These are phyloP conservation scores for Odontomachus brunneus DNA, from an alignment of 1,140 invertebrate species.

Conservation along the genomic window DNA sequence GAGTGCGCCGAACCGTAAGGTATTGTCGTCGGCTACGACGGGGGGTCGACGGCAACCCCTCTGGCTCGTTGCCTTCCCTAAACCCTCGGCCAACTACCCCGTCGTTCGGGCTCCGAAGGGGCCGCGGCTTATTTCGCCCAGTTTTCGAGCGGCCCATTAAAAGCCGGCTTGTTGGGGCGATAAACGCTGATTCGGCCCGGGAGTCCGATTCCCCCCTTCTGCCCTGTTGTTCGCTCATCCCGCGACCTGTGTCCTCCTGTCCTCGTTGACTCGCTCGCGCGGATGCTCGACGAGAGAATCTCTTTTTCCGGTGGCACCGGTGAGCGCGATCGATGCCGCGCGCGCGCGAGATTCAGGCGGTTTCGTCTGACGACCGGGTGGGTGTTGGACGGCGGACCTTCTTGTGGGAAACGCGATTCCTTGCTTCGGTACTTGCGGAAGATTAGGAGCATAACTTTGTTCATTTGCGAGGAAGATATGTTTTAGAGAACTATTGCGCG, in stretches of 20 bases:
- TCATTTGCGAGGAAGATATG: not conserved
- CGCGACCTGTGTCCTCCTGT: slow-evolving; percentile 18
- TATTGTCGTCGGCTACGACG: slow-evolving; percentile 75
- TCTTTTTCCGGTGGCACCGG: not conserved
- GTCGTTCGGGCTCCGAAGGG: slow-evolving; percentile 19
- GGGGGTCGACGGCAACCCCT: slow-evolving; percentile 73
- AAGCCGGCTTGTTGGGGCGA: slow-evolving; percentile 81
- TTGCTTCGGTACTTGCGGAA: not conserved
- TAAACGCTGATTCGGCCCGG: slow-evolving; percentile 83
- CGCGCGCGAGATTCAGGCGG: not conserved
- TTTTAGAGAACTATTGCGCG: too few species aligned
- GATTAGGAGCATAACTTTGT: not conserved
- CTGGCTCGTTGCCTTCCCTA: slow-evolving; percentile 67
- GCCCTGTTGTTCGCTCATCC: slow-evolving; percentile 33
- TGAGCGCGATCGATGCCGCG: slow-evolving; percentile 13
- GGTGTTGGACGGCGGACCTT: not conserved
- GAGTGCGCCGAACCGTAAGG: slow-evolving; percentile 81
- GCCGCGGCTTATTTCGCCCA: slow-evolving; percentile 81
- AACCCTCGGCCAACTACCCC: slow-evolving; percentile 56
- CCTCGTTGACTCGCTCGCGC: slow-evolving; percentile 37
- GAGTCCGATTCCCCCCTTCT: slow-evolving; percentile 53
- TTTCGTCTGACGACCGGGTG: not conserved
- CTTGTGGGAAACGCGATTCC: not conserved
- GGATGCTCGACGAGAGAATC: slow-evolving; percentile 12
- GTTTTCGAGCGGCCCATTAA: slow-evolving; percentile 84